phyloP scores from a whole-genome alignment of 1,140 invertebrate species.

The Drosophila orena region DNA sequence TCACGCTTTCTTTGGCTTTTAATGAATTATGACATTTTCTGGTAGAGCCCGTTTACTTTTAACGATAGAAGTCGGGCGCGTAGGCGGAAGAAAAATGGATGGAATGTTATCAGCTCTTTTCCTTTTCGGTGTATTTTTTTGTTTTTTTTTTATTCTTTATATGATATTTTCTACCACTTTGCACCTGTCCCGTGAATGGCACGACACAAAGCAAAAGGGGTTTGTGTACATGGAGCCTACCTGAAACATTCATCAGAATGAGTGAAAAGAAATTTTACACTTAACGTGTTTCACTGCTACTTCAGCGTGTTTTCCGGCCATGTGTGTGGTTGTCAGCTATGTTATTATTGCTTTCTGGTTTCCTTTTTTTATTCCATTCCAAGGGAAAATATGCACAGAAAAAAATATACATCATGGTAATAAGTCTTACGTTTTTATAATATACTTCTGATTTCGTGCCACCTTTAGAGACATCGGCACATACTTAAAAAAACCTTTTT shows the following conservation, averaged over 20 bases:
- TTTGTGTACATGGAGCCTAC: slow-evolving; percentile 28
- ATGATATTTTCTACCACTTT: slow-evolving; percentile 57
- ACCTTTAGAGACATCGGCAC: no score
- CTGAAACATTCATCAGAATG: slow-evolving; percentile 68
- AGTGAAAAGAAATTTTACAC: slow-evolving; percentile 80
- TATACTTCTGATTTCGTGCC: not conserved
- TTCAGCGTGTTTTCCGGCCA: slow-evolving; percentile 31
- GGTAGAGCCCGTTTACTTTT: slow-evolving; percentile 27
- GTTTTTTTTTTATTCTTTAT: slow-evolving; percentile 16
- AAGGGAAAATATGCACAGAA: not conserved
- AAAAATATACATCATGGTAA: not conserved
- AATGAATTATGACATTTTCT: slow-evolving; percentile 82
- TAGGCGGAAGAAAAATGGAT: slow-evolving; percentile 6
- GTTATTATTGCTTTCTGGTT: slow-evolving; percentile 47
- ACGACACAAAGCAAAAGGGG: slow-evolving; percentile 28
- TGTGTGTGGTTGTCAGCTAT: slow-evolving; percentile 54
- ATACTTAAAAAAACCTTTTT: no score
- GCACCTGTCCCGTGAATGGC: slow-evolving; percentile 56
- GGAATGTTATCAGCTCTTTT: slow-evolving; percentile 57
- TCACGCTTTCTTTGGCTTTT: slow-evolving; percentile 68
- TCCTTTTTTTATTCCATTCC: slow-evolving; percentile 5
- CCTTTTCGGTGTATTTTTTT: slow-evolving; percentile 34
- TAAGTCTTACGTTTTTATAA: not conserved
- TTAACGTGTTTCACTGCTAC: slow-evolving; percentile 77
- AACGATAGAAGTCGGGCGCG: slow-evolving; percentile 5